Base-by-base conservation (phyloP, 2,888 invertebrate species). In the Linyphia triangularis region DNA sequence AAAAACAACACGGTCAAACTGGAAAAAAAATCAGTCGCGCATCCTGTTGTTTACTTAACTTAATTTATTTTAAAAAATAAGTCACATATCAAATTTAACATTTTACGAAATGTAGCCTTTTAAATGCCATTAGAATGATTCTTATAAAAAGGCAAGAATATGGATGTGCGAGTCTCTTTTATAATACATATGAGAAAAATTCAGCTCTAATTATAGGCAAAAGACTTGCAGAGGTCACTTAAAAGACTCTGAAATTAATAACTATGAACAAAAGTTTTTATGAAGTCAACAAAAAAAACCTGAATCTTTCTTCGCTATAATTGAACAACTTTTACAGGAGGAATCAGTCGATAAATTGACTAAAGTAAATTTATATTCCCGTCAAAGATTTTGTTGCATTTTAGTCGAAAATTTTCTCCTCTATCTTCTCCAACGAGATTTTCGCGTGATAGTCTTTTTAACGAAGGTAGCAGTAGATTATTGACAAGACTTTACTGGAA, bases 361-460 rank as follows among this genome's bases (percentile, higher is more conserved):
- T 67, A 70, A 22, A 51, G 40, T 43, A 61, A 59, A 85, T 69
- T 70, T 84, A 33, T 84, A 67, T 61, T 57, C 59, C 13, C 19
- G 40, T 9, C 13, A 51, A 28, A 84, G 37, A 19, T 75, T 33
- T 69, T 37, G 77, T 51, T 65, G 65, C 2, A 51, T 69, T 69
- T 37, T n/a, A 51, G 51, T 65, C 24, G 16, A 30, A 77, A 84
- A 7, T 78, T 85, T 61, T 70, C 63, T 40, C 59, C 30, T 69
- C 81, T 70, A n/a, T 85, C 69, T 85, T 57, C 51, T 70, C 30
- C 63, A 85, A 85, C 77, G 78, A 85, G 72, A 63, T 70, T 70
- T 70, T 85, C 61, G 85, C 85, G 85, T 85, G 85, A 84, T 82
- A 57, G 26, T 59, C 70, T 72, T 63, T 63, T 72, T 70, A 79